Conservation (phyloP, 2,797 vertebrate species). For the Okamejei kenojei region DNA sequence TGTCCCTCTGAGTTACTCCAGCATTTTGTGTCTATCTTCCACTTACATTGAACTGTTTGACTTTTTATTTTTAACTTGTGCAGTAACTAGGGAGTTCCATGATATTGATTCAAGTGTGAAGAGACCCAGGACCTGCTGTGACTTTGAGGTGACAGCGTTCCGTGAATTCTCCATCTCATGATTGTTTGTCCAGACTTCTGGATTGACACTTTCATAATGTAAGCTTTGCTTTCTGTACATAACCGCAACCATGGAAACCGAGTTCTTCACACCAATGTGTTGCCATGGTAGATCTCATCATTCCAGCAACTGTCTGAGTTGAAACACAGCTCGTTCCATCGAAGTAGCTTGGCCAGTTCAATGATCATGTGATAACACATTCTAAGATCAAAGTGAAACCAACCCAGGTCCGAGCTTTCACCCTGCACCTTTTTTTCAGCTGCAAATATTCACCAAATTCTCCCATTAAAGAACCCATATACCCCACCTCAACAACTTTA, state of each 20-base stretch:
- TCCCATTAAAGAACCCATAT: neutral
- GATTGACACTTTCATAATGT: too few relatives aligned
- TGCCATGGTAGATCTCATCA: slow-evolving; percentile 15
- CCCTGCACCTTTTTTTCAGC: neutral
- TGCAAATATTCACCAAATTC: neutral
- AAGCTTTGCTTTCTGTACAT: neutral
- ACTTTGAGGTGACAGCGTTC: neutral
- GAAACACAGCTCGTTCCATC: neutral
- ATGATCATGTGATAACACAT: neutral
- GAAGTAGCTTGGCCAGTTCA: neutral
- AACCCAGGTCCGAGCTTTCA: neutral
- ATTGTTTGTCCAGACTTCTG: neutral
- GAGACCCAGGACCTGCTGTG: neutral
- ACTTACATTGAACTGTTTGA: neutral
- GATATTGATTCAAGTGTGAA: neutral
- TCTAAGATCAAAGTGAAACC: neutral
- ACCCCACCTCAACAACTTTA: neutral
- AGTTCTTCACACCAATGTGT: slow-evolving; percentile 14
- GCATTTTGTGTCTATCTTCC: too few relatives aligned
- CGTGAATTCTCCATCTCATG: neutral
- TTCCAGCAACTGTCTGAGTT: neutral
- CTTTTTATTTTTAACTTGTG: neutral
- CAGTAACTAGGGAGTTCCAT: neutral
- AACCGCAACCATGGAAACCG: slow-evolving; percentile 24
- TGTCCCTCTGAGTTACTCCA: too few relatives aligned